Evolutionary conservation across 2,888 invertebrate genomes (phyloP), one percentile per base, ranked within the genome.

Genomic region (Phymatocera aterrima): DNA sequence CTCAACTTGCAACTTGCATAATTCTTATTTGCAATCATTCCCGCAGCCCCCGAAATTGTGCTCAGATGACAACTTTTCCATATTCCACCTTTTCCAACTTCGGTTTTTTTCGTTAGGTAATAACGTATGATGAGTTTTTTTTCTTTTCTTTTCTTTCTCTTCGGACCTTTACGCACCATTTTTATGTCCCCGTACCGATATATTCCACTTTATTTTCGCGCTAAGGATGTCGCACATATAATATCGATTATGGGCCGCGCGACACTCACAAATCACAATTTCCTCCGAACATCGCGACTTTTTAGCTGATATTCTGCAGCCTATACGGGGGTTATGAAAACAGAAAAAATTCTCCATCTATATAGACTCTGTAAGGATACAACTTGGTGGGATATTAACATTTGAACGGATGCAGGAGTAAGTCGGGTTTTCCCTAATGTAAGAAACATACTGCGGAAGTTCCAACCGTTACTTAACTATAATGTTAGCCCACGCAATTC

Each of bases 221-320:
- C 51, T 72, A 72, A 72, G 72, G 72, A 72, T 48, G 34, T 48
- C 72, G n/a, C 72, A 18, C 72, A 51, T 51, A 72, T 43, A 51
- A 57, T 72, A 51, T 51, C 34, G 72, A 72, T 51, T 72, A 72
- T 72, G 48, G 72, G 34, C 48, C 31, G 24, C 48, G 8, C 48
- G 72, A 72, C 51, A 51, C 48, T 51, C 10, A 48, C 72, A 72
- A 72, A 72, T 72, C 51, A 72, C 51, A 48, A 48, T 48, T 48
- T 51, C 1, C 51, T 24, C 24, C 46, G 64, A 40, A 37, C 37
- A 37, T 64, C 61, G 34, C 18, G 57, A 57, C 57, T 57, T 15
- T 57, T 57, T n/a, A n/a, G 28, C 28, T 15, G 57, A 28, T 57
- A 5, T 28, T 15, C 57, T 57, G 24, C 24, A n/a, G n/a, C n/a